Evolutionary conservation across 2,113 vertebrate genomes (phyloP).

Genomic region (Myocastor coypus): DNA sequence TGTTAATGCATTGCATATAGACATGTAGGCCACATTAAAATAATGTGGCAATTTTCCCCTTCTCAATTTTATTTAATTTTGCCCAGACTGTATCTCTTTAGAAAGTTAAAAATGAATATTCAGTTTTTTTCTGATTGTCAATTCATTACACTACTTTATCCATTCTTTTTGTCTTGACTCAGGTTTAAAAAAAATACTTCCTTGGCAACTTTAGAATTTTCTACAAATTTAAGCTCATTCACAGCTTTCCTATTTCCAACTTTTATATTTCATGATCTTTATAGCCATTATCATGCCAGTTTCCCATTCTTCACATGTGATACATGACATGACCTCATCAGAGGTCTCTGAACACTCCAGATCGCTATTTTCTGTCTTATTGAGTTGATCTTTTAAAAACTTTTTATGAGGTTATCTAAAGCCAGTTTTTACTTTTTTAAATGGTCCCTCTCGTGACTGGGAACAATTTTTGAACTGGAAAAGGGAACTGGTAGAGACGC

Average conservation of each 20-base stretch:
- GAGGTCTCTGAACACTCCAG: background rate
- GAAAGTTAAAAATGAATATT: background rate
- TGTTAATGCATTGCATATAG: background rate
- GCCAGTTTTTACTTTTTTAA: background rate
- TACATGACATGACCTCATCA: background rate
- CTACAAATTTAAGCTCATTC: constrained; percentile 8
- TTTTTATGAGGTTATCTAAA: constrained; percentile 9
- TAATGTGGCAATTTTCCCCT: background rate
- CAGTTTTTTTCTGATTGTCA: constrained; percentile 38
- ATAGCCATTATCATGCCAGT: background rate
- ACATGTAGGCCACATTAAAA: background rate
- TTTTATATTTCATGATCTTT: background rate
- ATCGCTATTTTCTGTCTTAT: background rate
- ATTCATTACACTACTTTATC: background rate
- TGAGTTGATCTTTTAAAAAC: background rate
- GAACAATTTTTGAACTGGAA: background rate
- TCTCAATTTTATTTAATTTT: constrained; percentile 34
- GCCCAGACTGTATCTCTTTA: background rate
- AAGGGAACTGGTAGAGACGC: background rate
- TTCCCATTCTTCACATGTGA: background rate
- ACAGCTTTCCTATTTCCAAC: constrained; percentile 4
- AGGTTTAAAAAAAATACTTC: background rate
- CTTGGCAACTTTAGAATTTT: constrained; percentile 24
- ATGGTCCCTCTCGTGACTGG: background rate
- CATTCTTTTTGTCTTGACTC: background rate